Evolutionary conservation across 2,113 vertebrate genomes (phyloP).

Genomic region (Stictonetta naevosa): DNA sequence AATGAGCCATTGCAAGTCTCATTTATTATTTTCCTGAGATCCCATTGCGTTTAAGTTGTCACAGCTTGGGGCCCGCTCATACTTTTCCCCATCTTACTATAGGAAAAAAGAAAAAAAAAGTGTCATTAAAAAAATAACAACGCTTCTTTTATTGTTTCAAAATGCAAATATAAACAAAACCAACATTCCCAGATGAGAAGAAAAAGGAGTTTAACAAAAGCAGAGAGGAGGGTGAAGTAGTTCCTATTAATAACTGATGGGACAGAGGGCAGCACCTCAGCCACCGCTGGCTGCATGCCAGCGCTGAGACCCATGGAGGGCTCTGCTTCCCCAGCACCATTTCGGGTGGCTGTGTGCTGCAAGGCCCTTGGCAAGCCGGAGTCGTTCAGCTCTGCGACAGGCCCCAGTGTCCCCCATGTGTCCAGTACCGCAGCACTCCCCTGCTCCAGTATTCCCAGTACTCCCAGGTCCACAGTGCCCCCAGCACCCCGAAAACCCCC

Average conservation of each 20-base stretch:
- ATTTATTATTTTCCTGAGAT: not conserved
- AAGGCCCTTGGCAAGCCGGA: too few relatives aligned
- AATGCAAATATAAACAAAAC: not conserved
- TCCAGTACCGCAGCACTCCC: too few relatives aligned
- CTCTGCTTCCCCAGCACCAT: not conserved
- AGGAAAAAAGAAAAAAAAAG: not conserved
- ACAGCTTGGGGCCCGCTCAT: not conserved
- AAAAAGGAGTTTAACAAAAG: not conserved
- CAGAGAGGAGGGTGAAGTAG: not conserved
- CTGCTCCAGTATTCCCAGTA: too few relatives aligned
- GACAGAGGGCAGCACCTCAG: accelerated
- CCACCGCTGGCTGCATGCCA: accelerated
- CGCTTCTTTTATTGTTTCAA: not conserved
- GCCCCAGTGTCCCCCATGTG: too few relatives aligned
- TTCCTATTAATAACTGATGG: accelerated
- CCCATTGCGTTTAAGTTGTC: constrained; percentile 5
- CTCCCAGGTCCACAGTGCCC: too few relatives aligned
- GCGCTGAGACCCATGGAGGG: too few relatives aligned
- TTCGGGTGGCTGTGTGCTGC: not conserved
- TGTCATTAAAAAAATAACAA: not conserved
- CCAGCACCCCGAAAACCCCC: too few relatives aligned
- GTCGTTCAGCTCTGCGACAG: too few relatives aligned
- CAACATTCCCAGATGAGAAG: not conserved
- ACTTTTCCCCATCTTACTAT: not conserved
- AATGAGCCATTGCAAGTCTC: constrained; percentile 44